Percentiles rank a stretch among this genome's conserved stretches.
These are phyloP conservation scores for Polia nebulosa DNA, from an alignment of 2,888 invertebrate species.

Conservation along the genomic window DNA sequence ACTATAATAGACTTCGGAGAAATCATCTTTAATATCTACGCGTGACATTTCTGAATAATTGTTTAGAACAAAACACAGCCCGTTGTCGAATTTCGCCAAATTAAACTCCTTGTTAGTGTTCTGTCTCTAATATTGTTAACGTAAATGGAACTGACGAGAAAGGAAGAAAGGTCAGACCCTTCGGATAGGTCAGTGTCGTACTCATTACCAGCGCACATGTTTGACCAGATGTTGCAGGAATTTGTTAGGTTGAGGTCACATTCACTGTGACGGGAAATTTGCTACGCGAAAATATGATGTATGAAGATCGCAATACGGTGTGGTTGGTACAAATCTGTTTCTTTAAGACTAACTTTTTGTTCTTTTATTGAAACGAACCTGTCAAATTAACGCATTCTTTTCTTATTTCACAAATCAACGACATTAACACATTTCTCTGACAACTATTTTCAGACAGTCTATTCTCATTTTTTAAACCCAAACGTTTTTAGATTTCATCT, in stretches of 20 bases:
- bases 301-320: neutral
- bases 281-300: neutral
- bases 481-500: conserved; percentile 13
- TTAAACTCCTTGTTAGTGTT: conserved; percentile 17
- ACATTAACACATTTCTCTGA: neutral
- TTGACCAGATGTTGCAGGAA: conserved; percentile 31
- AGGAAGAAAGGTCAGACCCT: conserved; percentile 14
- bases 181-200: conserved; percentile 45
- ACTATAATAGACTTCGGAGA: conserved; percentile 58
- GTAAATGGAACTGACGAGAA: conserved; percentile 24
- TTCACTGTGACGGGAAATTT: neutral
- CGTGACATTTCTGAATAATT: conserved; percentile 39
- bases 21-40: conserved; percentile 47
- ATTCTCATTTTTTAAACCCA: neutral
- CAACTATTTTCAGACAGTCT: conserved; percentile 1
- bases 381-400: neutral
- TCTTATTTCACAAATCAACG: conserved; percentile 3
- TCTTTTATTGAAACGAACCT: neutral
- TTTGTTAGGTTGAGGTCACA: conserved; percentile 20
- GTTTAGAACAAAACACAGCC: conserved; percentile 3
- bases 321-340: neutral
- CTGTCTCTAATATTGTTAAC: conserved; percentile 3
- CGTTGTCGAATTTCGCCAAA: conserved; percentile 13
- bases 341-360: neutral
- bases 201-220: conserved; percentile 24